phyloP scores from a whole-genome alignment of 2,113 vertebrate species.

The Brienomyrus brachyistius region DNA sequence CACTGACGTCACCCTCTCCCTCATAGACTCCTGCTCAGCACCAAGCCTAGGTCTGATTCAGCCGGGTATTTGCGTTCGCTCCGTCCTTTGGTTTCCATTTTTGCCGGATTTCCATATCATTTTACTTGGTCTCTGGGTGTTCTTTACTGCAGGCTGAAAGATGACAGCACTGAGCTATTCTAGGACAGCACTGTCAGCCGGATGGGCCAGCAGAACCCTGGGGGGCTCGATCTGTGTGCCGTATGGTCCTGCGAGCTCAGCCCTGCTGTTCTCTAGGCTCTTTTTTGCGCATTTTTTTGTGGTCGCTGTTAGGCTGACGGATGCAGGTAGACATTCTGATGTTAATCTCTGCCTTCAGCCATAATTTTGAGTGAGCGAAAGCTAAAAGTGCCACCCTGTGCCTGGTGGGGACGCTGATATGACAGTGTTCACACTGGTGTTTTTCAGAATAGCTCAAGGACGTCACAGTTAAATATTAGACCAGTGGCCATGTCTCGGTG shows the following conservation, averaged over 20 bases:
- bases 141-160: background rate
- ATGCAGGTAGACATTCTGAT: background rate
- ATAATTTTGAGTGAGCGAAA: background rate
- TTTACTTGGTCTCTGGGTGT: background rate
- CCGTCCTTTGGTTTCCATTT: background rate
- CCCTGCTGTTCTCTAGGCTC: background rate
- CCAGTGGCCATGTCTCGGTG: background rate
- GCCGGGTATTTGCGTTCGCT: background rate
- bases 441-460: conserved; percentile 2
- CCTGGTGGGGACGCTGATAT: background rate
- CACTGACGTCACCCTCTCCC: background rate
- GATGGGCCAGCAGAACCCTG: background rate
- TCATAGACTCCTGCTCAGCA: background rate
- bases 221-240: background rate
- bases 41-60: background rate
- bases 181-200: background rate
- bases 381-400: background rate
- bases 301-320: background rate
- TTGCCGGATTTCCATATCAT: background rate
- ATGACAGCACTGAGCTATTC: background rate
- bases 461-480: background rate
- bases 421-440: background rate
- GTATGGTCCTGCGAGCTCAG: background rate
- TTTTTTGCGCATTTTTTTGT: background rate
- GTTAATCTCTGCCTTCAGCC: background rate